Evolutionary conservation across 2,113 vertebrate species (phyloP).

Genomic region (Machaerirhynchus nigripectus): DNA sequence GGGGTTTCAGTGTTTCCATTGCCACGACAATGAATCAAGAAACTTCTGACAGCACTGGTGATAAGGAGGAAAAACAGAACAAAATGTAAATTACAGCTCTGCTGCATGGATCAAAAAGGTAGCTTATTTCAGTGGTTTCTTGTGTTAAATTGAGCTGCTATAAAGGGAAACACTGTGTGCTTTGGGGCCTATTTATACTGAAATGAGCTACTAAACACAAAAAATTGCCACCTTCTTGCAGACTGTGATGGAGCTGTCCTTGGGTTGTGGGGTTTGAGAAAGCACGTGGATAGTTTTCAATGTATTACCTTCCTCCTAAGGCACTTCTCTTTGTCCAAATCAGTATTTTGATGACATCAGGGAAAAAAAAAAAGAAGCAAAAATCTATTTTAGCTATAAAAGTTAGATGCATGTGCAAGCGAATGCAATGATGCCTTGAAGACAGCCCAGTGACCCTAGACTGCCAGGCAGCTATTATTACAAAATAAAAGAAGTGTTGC

Average conservation of each 20-base stretch:
- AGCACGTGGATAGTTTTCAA: background rate
- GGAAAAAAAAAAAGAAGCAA: background rate
- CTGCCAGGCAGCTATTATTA: background rate
- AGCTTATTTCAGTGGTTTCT: background rate
- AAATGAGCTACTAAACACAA: background rate
- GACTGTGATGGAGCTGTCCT: background rate
- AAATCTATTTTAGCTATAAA: background rate
- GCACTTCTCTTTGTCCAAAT: background rate
- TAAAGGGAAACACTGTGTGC: background rate
- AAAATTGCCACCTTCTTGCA: background rate
- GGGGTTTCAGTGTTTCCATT: background rate
- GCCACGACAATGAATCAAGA: background rate
- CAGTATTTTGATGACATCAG: background rate
- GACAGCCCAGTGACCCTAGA: background rate
- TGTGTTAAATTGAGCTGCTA: background rate
- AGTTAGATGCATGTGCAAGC: background rate
- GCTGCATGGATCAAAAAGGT: background rate
- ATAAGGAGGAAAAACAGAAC: conserved; percentile 7
- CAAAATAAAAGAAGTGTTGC: background rate
- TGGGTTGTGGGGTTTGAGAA: background rate
- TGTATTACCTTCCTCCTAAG: background rate
- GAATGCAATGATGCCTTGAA: background rate
- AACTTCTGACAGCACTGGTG: background rate
- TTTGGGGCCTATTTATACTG: background rate
- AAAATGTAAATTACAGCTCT: background rate